Evolutionary conservation across 2,797 vertebrate genomes (phyloP).

Genomic region (Adrianichthys oophorus): DNA sequence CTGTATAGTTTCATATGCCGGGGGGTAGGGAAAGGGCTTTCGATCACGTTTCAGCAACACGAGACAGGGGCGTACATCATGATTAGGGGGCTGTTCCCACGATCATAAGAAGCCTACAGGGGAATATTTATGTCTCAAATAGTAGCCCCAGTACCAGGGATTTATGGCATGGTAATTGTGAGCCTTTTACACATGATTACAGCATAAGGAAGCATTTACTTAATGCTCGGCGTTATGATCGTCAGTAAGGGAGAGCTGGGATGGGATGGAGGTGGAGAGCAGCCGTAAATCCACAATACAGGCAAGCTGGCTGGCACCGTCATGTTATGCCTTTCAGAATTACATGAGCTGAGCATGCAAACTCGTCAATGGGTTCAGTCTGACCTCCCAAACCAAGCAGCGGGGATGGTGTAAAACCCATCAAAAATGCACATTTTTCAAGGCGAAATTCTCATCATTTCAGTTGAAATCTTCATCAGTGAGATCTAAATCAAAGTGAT

Average conservation of each 20-base stretch:
- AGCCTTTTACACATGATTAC: conserved; percentile 84
- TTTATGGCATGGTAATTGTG: conserved; percentile 82
- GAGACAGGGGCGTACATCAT: conserved; percentile 83
- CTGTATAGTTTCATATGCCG: conserved; percentile 59
- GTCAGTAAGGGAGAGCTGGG: conserved; percentile 36
- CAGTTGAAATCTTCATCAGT: conserved; percentile 24
- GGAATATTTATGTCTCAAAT: conserved; percentile 79
- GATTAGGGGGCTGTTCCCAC: conserved; percentile 82
- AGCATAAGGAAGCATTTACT: conserved; percentile 82
- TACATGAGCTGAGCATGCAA: conserved; percentile 53
- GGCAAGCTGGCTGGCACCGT: conserved; percentile 54
- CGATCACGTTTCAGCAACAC: conserved; percentile 84
- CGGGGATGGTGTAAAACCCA: conserved; percentile 34
- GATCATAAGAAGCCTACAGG: conserved; percentile 82
- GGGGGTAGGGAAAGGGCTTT: conserved; percentile 79
- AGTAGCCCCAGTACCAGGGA: conserved; percentile 57
- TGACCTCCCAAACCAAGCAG: conserved; percentile 25
- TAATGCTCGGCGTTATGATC: conserved; percentile 71
- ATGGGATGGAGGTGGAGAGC: conserved; percentile 32
- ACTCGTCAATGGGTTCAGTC: conserved; percentile 23
- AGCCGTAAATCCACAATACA: conserved; percentile 61
- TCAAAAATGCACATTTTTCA: conserved; percentile 54
- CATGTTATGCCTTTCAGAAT: conserved; percentile 68
- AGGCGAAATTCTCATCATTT: conserved; percentile 17
- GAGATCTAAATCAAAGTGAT: too few species aligned